Base-by-base conservation (phyloP, 2,113 vertebrate genomes). In the Maccullochella peelii region DNA sequence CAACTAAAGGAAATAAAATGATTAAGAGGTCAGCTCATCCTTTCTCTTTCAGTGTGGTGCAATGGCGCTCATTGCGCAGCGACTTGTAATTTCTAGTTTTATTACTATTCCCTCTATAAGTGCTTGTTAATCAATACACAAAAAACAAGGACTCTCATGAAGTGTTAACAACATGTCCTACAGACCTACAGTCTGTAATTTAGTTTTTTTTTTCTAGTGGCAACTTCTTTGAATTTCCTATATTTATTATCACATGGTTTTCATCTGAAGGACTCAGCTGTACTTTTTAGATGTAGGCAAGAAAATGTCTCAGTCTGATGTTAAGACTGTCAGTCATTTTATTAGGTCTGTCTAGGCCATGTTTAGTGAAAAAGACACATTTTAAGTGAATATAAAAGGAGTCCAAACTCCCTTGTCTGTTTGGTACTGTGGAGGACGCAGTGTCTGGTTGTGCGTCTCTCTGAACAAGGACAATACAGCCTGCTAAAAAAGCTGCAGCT, bases 51-150 rank as follows among this genome's bases (percentile, higher is more conserved):
- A 27, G 1, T 54, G 54, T 18, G 58, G 33, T 20, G 8, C 21
- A 71, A 5, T 7, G 9, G 10, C 77, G 62, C 40, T 73, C 72
- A 63, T 25, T 72, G 54, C 44, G 88, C 87, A 92, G 30, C 88
- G 82, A 49, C 87, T 86, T 91, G 82, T 89, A 86, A 74, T 82
- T 87, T 91, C 73, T 73, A 90, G 89, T 91, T 93, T 85, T 85
- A 91, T 87, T 79, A 87, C 83, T 76, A 40, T 77, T 83, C 7
- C 62, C 27, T 86, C 44, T 75, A 52, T 81, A 80, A 87, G 61
- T 83, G 90, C 72, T 57, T 85, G 86, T 80, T 92, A 88, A 93
- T 94, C 88, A 87, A 94, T 93, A 90, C 54, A 49, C 67, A 61
- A 86, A 91, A 82, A 88, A 79, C 76, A 78, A 52, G 23, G 80